Evolutionary conservation across 2,888 invertebrate species (phyloP).

Genomic region (Creontiades dilutus): DNA sequence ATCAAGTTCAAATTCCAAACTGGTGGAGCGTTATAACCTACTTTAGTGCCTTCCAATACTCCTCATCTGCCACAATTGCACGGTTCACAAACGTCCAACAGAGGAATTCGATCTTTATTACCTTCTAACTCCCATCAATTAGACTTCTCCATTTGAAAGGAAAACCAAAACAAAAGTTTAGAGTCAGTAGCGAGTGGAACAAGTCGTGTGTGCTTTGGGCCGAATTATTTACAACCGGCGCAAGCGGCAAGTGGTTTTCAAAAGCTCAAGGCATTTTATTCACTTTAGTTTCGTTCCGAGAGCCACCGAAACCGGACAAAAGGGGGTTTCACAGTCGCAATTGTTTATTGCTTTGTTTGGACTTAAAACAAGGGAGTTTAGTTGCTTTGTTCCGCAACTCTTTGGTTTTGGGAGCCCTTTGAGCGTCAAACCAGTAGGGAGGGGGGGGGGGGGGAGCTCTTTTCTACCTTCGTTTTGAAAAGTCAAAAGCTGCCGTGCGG

Average conservation of each 20-base stretch:
- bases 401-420: constrained; percentile 64
- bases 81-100: not conserved
- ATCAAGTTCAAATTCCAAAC: too few species aligned
- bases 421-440: constrained; percentile 34
- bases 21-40: too few species aligned
- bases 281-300: constrained; percentile 69
- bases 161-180: constrained; percentile 56
- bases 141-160: constrained; percentile 16
- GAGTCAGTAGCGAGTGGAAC: constrained; percentile 44
- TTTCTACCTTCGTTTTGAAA: constrained; percentile 4
- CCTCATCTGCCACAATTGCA: not conserved
- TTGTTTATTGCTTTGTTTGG: constrained; percentile 72
- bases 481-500: constrained; percentile 51
- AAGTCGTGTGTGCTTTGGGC: constrained; percentile 60
- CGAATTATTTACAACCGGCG: constrained; percentile 65
- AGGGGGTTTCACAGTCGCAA: constrained; percentile 65
- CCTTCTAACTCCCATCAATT: constrained; percentile 33
- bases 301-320: constrained; percentile 49
- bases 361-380: constrained; percentile 70
- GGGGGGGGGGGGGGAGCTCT: not conserved
- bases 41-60: not conserved
- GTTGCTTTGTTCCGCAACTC: constrained; percentile 69
- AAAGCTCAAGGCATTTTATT: constrained; percentile 69
- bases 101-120: constrained; percentile 44
- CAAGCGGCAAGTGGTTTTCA: constrained; percentile 60